Base-by-base conservation (phyloP, 2,888 invertebrate genomes). In the Drosophila sordidapex region DNA sequence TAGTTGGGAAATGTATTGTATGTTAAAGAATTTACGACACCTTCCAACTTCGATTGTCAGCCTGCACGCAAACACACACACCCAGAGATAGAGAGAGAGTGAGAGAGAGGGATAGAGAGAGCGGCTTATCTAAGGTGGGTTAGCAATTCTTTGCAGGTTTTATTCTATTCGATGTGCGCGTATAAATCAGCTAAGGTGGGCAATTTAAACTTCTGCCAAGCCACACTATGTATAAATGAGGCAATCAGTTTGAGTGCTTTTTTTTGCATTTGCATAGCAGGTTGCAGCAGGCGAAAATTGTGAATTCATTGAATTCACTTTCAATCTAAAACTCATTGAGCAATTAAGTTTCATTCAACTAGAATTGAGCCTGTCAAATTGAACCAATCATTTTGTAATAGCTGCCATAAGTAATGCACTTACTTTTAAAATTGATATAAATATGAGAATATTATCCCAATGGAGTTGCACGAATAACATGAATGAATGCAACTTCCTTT, bases 211-310 rank as follows among this genome's bases (percentile, higher is more conserved):
- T 53, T 53, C 25, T 49, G 33, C 21, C 49, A 60, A 25, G 29
- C 29, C 8, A 52, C 54, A 52, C 15, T 21, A 27, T 54, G 11
- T 59, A 40, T 79, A 75, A 80, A 77, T 77, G 67, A 81, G 69
- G 62, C 75, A 83, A 83, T 86, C 86, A 81, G 64, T 48, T 73
- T 60, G 73, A 83, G 73, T 86, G 83, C 81, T 75, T 78, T 73
- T 46, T 72, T 70, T 57, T 69, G 72, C 2, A 66, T 59, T 61
- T 53, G 49, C 43, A 49, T 21, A 36, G 10, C 29, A 27, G 10
- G 38, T 52, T 46, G n/a, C 43, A 43, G 48, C 35, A 25, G 21
- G 25, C 29, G 33, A 35, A 38, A 25, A 52, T 46, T 49, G 33
- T 36, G 61, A 49, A 64, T 35, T 49, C 54, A 66, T 66, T 68